These are phyloP conservation scores for Protula sp. DNA, from an alignment of 2,888 invertebrate genomes.

Conservation along the genomic window DNA sequence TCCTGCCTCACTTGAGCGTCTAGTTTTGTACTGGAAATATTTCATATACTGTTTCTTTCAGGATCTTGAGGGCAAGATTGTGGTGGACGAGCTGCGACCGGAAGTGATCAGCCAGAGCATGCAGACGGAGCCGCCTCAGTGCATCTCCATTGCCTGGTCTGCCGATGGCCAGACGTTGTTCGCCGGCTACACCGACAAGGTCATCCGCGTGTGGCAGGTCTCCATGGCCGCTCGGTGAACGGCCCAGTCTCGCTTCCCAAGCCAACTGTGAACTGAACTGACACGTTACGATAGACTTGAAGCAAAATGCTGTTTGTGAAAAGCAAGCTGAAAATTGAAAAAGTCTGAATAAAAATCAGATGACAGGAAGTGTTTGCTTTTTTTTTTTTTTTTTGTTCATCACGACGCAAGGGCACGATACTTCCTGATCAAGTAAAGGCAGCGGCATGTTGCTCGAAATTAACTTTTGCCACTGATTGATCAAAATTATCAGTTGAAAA, in stretches of 20 bases:
- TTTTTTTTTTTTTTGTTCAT: background rate
- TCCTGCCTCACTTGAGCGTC: too few relatives aligned
- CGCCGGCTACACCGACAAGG: conserved; percentile 97
- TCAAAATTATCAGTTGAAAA: too few relatives aligned
- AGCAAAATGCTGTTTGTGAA: too few relatives aligned
- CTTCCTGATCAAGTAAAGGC: too few relatives aligned
- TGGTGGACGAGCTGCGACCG: conserved; percentile 97
- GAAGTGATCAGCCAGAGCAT: conserved; percentile 72
- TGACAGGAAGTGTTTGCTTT: background rate
- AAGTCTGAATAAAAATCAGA: too few relatives aligned
- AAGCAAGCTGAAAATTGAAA: too few relatives aligned
- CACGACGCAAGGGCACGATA: background rate
- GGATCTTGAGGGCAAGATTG: conserved; percentile 98
- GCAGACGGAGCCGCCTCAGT: conserved; percentile 89
- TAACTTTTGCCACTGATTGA: too few relatives aligned
- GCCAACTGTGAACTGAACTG: too few relatives aligned
- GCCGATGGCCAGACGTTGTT: conserved; percentile 98
- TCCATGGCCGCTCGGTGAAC: conserved; percentile 30
- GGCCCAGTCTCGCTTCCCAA: too few relatives aligned
- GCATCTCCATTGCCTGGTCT: conserved; percentile 96
- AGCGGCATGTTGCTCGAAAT: too few relatives aligned
- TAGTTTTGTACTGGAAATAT: too few relatives aligned
- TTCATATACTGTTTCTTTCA: conserved; percentile 51
- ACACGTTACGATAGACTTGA: too few relatives aligned
- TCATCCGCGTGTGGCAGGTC: conserved; percentile 98